Conservation (phyloP, 2,113 vertebrate species). For the Daubentonia madagascariensis region DNA sequence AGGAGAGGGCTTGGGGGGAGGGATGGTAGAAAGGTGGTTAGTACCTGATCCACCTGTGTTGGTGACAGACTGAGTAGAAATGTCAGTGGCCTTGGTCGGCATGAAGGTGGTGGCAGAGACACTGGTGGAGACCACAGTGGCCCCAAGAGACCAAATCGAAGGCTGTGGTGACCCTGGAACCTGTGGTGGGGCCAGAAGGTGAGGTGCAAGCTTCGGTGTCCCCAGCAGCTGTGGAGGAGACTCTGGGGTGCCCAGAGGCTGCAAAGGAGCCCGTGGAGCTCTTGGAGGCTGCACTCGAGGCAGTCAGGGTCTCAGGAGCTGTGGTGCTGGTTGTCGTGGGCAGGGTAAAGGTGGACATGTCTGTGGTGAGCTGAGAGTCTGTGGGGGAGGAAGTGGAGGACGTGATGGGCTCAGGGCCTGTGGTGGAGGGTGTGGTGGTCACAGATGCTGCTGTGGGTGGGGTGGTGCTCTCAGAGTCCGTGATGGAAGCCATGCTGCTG, state of each 20-base stretch:
- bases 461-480: neutral
- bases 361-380: neutral
- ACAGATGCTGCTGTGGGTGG: neutral
- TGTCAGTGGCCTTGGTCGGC: neutral
- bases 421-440: too few relatives aligned
- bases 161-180: neutral
- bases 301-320: neutral
- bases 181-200: neutral
- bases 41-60: neutral
- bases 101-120: neutral
- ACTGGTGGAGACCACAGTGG: neutral
- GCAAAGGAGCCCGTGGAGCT: neutral
- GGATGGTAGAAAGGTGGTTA: neutral
- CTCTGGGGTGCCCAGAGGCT: neutral
- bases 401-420: neutral
- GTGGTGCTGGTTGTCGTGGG: neutral
- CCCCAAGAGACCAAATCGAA: neutral
- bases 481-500: neutral
- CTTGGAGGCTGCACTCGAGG: neutral
- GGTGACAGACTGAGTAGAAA: neutral
- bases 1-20: neutral
- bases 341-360: neutral
- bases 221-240: neutral
- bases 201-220: neutral
- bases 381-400: neutral